Evolutionary conservation across 2,888 invertebrate genomes (phyloP).

Genomic region (Spodoptera littoralis): DNA sequence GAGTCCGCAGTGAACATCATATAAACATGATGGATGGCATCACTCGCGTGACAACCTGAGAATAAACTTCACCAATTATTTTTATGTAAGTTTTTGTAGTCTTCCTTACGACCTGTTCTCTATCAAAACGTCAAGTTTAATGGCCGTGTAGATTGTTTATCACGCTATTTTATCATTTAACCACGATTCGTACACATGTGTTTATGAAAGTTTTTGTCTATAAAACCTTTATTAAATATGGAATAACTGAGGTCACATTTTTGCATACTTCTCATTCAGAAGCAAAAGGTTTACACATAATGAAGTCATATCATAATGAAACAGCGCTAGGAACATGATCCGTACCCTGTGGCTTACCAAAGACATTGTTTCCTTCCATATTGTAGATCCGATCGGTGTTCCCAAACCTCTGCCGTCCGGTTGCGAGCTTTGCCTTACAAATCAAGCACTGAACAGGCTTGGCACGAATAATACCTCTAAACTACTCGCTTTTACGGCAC

Average conservation of each 20-base stretch:
- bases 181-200: slow-evolving; percentile 20
- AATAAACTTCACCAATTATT: slow-evolving; percentile 54
- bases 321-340: slow-evolving; percentile 14
- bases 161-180: slow-evolving; percentile 45
- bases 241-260: slow-evolving; percentile 9
- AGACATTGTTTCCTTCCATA: slow-evolving; percentile 22
- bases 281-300: too few relatives aligned
- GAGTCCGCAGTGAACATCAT: slow-evolving; percentile 39
- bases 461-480: slow-evolving; percentile 28
- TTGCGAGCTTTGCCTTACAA: slow-evolving; percentile 28
- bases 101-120: slow-evolving; percentile 44
- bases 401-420: slow-evolving; percentile 31
- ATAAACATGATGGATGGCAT: slow-evolving; percentile 52
- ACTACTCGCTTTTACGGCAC: slow-evolving; percentile 14
- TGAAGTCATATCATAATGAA: slow-evolving; percentile 19
- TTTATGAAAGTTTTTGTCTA: slow-evolving; percentile 17
- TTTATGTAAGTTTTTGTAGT: slow-evolving; percentile 50
- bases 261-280: not conserved
- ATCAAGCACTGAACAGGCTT: slow-evolving; percentile 6
- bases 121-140: slow-evolving; percentile 40
- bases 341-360: slow-evolving; percentile 18
- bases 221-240: slow-evolving; percentile 1
- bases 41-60: slow-evolving; percentile 55
- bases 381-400: slow-evolving; percentile 24
- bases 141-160: slow-evolving; percentile 27